These are phyloP conservation scores for Bucco capensis DNA, from an alignment of 2,113 vertebrate species.

Conservation along the genomic window DNA sequence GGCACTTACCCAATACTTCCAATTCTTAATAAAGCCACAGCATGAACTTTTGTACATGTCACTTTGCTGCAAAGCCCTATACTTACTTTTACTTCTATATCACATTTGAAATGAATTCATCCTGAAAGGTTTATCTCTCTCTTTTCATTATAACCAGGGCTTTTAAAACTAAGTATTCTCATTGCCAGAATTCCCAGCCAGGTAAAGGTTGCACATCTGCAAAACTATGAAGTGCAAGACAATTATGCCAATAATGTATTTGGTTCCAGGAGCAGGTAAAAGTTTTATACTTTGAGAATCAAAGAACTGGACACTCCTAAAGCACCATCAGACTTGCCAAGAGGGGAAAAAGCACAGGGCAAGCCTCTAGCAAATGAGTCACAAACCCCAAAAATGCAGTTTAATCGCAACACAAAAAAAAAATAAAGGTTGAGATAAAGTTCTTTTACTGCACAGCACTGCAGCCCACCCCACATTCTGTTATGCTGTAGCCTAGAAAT, in stretches of 20 bases:
- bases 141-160: neutral
- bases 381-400: neutral
- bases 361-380: neutral
- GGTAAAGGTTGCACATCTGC: fast-evolving
- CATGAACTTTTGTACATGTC: neutral
- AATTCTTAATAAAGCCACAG: neutral
- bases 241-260: neutral
- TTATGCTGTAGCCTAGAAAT: neutral
- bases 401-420: neutral
- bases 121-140: neutral
- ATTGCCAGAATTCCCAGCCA: neutral
- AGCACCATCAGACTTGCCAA: neutral
- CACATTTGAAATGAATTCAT: neutral
- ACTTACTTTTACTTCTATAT: neutral
- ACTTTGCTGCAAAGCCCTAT: neutral
- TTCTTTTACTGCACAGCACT: neutral
- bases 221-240: neutral
- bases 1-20: neutral
- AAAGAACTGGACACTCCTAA: neutral
- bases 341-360: neutral
- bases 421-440: neutral
- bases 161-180: neutral
- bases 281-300: neutral
- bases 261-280: neutral
- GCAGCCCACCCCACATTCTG: neutral